Evolutionary conservation across 2,888 invertebrate species (phyloP).

Genomic region (Micoletzkya japonica): DNA sequence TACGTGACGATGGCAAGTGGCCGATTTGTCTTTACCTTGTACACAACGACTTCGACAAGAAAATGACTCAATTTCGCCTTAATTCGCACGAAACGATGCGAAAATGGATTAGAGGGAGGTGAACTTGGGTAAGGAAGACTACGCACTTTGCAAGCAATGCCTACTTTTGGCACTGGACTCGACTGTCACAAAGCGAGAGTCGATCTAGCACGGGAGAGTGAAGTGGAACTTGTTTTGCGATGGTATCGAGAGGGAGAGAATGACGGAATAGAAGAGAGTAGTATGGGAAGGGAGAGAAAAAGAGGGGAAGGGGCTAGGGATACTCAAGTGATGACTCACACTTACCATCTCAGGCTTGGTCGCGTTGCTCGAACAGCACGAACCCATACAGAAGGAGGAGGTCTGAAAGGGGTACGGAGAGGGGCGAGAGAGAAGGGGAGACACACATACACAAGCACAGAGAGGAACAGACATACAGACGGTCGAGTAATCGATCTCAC

Average conservation of each 20-base stretch:
- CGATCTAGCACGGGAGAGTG: not conserved
- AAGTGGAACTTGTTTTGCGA: not conserved
- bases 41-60: not conserved
- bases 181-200: no score
- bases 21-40: no score
- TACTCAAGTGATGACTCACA: not conserved
- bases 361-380: constrained; percentile 10
- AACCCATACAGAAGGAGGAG: constrained; percentile 16
- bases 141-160: no score
- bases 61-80: not conserved
- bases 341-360: constrained; percentile 17
- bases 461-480: not conserved
- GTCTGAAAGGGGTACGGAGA: not conserved
- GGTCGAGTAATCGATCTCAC: not conserved
- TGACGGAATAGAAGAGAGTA: not conserved
- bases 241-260: not conserved
- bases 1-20: no score
- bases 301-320: no score
- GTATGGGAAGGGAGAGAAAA: no score
- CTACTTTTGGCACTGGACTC: no score
- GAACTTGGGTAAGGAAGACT: no score
- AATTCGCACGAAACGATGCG: not conserved
- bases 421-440: constrained; percentile 4
- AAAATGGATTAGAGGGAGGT: not conserved
- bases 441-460: no score